Percentiles rank a stretch among this genome's conserved stretches.
Evolutionary conservation across 2,113 vertebrate species (phyloP).

Genomic region (Hyperoodon ampullatus): DNA sequence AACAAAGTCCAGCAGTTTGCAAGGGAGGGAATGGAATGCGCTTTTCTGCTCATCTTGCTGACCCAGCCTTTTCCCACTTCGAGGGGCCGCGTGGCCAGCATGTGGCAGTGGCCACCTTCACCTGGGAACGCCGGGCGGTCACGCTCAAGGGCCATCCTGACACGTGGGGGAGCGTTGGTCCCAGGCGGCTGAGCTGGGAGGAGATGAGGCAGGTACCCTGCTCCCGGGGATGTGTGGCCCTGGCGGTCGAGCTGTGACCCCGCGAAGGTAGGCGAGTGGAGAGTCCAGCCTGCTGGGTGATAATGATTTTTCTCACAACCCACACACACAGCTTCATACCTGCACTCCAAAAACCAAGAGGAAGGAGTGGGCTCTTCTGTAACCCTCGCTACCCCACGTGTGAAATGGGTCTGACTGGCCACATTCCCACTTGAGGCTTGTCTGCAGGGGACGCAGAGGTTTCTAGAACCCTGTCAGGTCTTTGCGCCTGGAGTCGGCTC

Average conservation of each 20-base stretch:
- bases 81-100: neutral
- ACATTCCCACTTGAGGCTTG: neutral
- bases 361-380: neutral
- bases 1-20: neutral
- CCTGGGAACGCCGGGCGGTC: neutral
- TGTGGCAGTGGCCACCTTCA: accelerated
- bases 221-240: accelerated
- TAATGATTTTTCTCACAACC: neutral
- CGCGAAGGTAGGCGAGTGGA: neutral
- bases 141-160: neutral
- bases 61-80: neutral
- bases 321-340: accelerated
- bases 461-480: neutral
- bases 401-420: neutral
- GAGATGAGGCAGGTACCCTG: neutral
- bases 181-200: neutral
- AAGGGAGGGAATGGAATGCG: neutral
- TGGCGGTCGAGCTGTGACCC: neutral
- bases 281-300: neutral
- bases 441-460: neutral
- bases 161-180: accelerated
- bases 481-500: neutral
- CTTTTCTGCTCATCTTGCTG: neutral
- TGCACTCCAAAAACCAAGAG: neutral
- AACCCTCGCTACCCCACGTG: accelerated